Base-by-base conservation (phyloP, 2,113 vertebrate species). In the Nettapus auritus region DNA sequence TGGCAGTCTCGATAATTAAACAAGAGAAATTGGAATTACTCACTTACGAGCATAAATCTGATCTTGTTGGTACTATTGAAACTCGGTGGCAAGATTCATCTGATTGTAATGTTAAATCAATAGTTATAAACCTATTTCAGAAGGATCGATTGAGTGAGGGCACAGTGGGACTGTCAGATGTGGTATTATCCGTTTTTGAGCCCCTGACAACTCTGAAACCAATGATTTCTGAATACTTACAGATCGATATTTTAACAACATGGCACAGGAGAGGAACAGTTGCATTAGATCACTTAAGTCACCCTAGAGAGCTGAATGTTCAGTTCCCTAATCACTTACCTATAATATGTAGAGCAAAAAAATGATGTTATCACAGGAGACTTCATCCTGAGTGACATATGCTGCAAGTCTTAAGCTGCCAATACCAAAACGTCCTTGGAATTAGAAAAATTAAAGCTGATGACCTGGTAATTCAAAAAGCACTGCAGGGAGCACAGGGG, bases 81-180 rank as follows among this genome's bases (percentile, higher is more conserved):
- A 73, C 2, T 13, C 3, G 21, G 88, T 22, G 62, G 62, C 42
- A 68, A 68, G 75, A 91, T 63, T 81, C 18, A 33, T 38, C n/a
- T 29, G 74, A 88, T 14, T 56, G n/a, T 36, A 52, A 85, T 64
- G 82, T 77, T 33, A 64, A 95, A 93, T 93, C 96, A 48, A 88
- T 85, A 56, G 48, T 85, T 76, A 82, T 82, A 69, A 96, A 82
- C 26, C 63, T n/a, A 19, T 44, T 69, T 34, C 74, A 73, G 82
- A n/a, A 59, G 94, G 56, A 84, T 84, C 2, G 3, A 92, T 62
- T 1, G 13, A 53, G 36, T 6, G 68, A 86, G 69, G 86, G 75
- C 82, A 82, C 31, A 3, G 25, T 13, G 75, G 63, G 34, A 50
- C 62, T 70, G 75, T 57, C 33, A 81, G 52, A 40, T 2, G 4